Conservation (phyloP, 2,113 vertebrate genomes). For the Colossoma macropomum region DNA sequence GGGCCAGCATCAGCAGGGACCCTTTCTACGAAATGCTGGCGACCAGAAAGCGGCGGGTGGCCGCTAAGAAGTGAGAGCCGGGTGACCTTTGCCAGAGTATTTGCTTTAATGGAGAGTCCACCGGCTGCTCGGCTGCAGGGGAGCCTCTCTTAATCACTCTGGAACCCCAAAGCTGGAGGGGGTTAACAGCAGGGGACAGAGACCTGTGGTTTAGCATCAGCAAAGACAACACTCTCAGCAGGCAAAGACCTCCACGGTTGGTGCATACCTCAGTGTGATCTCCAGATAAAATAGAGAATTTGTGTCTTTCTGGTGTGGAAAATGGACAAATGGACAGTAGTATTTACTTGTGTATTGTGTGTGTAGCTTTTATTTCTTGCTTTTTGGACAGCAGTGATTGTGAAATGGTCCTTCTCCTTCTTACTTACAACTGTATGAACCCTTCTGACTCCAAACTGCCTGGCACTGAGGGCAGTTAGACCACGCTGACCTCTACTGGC, state of each 20-base stretch:
- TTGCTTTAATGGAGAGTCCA: neutral
- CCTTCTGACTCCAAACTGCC: neutral
- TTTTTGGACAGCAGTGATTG: neutral
- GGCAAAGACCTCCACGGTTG: neutral
- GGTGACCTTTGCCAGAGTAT: neutral
- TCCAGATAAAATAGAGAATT: neutral
- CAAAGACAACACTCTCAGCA: constrained; percentile 1
- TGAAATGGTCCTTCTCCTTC: neutral
- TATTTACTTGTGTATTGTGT: neutral
- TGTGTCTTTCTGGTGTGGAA: neutral
- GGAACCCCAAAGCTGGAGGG: neutral
- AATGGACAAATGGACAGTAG: neutral
- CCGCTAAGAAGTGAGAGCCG: constrained; percentile 90
- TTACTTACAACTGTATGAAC: neutral
- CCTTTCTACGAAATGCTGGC: constrained; percentile 99
- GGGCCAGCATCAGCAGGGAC: constrained; percentile 97
- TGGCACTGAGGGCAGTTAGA: constrained; percentile 1
- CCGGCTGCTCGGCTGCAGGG: neutral
- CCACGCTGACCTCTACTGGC: constrained; percentile 63
- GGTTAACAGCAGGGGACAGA: neutral
- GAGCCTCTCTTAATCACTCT: neutral
- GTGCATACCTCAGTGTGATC: neutral
- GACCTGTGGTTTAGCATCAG: neutral
- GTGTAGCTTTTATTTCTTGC: neutral
- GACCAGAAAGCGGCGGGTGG: constrained; percentile 94